Evolutionary conservation across 64 coral and sea anemone species (phyloP).

Genomic region (Astreopora myriophthalma): DNA sequence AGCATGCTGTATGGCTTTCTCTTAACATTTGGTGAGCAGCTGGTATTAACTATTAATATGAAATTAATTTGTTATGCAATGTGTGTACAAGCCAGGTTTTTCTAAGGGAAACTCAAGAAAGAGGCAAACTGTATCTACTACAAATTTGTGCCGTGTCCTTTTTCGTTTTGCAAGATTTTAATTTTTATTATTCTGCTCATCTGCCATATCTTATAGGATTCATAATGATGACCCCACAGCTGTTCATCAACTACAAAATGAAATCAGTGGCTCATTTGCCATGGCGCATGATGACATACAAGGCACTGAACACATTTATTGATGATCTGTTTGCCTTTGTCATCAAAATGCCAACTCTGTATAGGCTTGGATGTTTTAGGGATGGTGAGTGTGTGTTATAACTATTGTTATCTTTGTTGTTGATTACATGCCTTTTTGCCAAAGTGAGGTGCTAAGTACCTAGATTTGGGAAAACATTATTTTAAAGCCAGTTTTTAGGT

Average conservation of each 20-base stretch:
- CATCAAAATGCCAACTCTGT: constrained; percentile 99
- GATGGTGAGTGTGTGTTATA: constrained; percentile 72
- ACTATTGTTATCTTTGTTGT: not conserved
- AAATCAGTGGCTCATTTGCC: constrained; percentile 98
- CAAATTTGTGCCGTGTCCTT: not conserved
- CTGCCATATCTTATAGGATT: constrained; percentile 55
- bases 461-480: too few species aligned
- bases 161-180: not conserved
- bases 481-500: too few species aligned
- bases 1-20: constrained; percentile 98
- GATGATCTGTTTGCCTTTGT: constrained; percentile 99
- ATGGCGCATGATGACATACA: constrained; percentile 99
- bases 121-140: too few species aligned
- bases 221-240: constrained; percentile 97
- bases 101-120: too few species aligned
- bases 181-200: not conserved
- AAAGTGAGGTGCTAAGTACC: too few species aligned
- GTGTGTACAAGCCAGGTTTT: too few species aligned
- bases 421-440: too few species aligned
- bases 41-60: too few species aligned
- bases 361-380: constrained; percentile 94
- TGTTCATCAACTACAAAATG: constrained; percentile 98
- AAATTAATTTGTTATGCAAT: too few species aligned
- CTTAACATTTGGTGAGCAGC: constrained; percentile 92
- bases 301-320: constrained; percentile 98